phyloP scores from a whole-genome alignment of 2,888 invertebrate genomes.

The Diarsia dahlii region DNA sequence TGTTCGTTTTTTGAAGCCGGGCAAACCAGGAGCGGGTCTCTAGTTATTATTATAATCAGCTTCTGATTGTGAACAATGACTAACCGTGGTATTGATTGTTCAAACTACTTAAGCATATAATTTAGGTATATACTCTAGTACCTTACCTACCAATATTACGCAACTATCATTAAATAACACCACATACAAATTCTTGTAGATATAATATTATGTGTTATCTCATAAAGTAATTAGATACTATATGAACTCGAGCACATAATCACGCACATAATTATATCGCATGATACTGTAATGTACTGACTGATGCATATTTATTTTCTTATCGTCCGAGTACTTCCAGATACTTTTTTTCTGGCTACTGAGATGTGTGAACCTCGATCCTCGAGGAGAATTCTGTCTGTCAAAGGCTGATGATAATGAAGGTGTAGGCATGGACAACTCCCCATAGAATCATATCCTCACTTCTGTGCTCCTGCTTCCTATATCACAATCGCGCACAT shows the following conservation, averaged over 20 bases:
- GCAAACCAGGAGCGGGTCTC: neutral
- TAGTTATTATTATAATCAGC: conserved; percentile 14
- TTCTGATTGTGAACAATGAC: conserved; percentile 23
- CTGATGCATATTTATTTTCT: neutral
- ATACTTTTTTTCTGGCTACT: neutral
- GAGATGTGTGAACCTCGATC: neutral
- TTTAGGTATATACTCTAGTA: neutral
- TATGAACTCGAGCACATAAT: conserved; percentile 12
- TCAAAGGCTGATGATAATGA: neutral
- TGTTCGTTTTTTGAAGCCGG: neutral
- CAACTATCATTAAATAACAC: conserved; percentile 10
- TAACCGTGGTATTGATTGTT: neutral
- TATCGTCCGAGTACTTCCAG: neutral
- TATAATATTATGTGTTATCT: conserved; percentile 26
- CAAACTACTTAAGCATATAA: neutral
- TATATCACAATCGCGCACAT: neutral
- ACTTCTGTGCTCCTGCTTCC: neutral
- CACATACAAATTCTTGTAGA: neutral
- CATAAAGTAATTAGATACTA: conserved; percentile 12
- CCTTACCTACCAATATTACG: conserved; percentile 13
- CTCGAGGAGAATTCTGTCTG: neutral
- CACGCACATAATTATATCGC: neutral
- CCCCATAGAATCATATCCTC: neutral
- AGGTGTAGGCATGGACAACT: neutral
- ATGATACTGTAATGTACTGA: conserved; percentile 5